phyloP scores from a whole-genome alignment of 2,797 vertebrate species.

The Gymnocypris eckloni region DNA sequence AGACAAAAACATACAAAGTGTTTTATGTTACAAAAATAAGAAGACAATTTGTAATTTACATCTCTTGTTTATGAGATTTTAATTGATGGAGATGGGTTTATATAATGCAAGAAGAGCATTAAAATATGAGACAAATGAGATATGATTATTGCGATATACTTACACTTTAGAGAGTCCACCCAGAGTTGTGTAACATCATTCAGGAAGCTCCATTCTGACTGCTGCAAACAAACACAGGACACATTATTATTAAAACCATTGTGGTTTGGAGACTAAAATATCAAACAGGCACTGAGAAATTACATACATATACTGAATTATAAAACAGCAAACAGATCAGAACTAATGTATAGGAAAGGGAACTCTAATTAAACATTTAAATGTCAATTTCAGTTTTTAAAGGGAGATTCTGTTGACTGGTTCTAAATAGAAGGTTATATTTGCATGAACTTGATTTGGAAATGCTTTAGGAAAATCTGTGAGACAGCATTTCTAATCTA shows the following conservation, averaged over 20 bases:
- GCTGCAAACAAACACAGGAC: constrained; percentile 1
- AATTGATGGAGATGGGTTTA: not conserved
- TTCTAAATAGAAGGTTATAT: constrained; percentile 22
- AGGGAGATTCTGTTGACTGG: not conserved
- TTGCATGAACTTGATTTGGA: constrained; percentile 5
- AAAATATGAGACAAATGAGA: not conserved
- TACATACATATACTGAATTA: not conserved
- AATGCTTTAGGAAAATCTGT: not conserved
- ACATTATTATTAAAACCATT: not conserved
- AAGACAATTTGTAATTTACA: not conserved
- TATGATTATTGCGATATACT: constrained; percentile 1
- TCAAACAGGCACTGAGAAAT: not conserved
- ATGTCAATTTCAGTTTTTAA: not conserved
- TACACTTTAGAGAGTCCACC: not conserved
- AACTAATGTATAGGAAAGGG: not conserved
- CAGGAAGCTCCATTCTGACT: not conserved
- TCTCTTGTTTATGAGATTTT: constrained; percentile 12
- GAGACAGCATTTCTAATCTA: not conserved
- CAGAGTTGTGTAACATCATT: not conserved
- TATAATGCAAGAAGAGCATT: not conserved
- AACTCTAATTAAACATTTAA: constrained; percentile 4
- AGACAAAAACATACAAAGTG: too few relatives aligned
- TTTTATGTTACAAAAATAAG: not conserved
- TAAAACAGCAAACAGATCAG: not conserved
- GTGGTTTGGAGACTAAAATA: not conserved